Evolutionary conservation across 1,140 invertebrate species (phyloP).

Genomic region (Lineus longissimus): DNA sequence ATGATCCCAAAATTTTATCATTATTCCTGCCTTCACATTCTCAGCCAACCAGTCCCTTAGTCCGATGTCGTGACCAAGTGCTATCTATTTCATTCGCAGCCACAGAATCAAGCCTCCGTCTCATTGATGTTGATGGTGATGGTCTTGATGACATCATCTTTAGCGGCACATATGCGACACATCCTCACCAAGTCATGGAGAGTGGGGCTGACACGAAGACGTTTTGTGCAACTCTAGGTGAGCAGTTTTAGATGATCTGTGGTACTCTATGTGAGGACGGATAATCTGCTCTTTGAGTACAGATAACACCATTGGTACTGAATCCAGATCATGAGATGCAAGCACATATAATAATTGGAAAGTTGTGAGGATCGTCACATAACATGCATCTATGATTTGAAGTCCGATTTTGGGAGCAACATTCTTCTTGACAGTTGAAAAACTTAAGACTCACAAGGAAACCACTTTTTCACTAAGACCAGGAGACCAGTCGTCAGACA

Average conservation of each 20-base stretch:
- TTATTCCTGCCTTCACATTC: too few relatives aligned
- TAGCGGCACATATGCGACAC: conserved; percentile 10
- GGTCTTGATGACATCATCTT: conserved; percentile 39
- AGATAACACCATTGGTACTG: neutral
- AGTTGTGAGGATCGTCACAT: too few relatives aligned
- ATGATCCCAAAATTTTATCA: too few relatives aligned
- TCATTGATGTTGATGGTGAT: conserved; percentile 45
- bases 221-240: neutral
- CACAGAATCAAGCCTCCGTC: conserved; percentile 33
- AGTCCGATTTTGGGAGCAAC: too few relatives aligned
- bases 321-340: too few relatives aligned
- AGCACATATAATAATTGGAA: too few relatives aligned
- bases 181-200: neutral
- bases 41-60: too few relatives aligned
- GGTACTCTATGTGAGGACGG: too few relatives aligned
- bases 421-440: neutral
- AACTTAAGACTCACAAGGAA: neutral
- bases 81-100: conserved; percentile 25
- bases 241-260: too few relatives aligned
- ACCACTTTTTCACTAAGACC: neutral
- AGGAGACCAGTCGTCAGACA: neutral
- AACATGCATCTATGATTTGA: too few relatives aligned
- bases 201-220: neutral
- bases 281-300: neutral
- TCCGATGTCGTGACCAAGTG: too few relatives aligned